Base-by-base conservation (phyloP, 1,140 invertebrate genomes). In the Ooceraea biroi region DNA sequence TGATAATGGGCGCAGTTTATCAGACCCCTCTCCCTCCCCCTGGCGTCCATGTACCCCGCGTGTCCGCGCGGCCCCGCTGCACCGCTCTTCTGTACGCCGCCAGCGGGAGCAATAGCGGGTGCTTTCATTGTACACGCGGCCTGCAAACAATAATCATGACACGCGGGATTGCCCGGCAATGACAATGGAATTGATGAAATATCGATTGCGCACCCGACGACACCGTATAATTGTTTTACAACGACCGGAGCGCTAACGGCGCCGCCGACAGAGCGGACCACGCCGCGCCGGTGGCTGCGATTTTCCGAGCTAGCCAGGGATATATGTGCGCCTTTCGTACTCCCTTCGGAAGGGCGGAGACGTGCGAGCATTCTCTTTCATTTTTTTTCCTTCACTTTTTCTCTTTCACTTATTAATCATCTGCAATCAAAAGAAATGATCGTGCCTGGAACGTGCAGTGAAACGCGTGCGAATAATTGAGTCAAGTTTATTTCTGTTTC, bases 141-240 rank as follows among this genome's bases (percentile, higher is more conserved):
- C 86, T 91, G 91, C 90, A 90, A 92, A 92, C 91, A 92, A 92
- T 92, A 92, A 92, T 92, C 91, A 92, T 92, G 91, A 92, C 90
- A 92, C 90, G 91, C 83, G 71, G 89, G 90, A 92, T 91, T 91
- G 89, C 88, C 89, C 88, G 86, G 89, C 90, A 92, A 92, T 92
- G 91, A 92, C 91, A 92, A 92, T 92, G 89, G 90, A 92, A 92
- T 92, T 91, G 90, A 92, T 91, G 91, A 92, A 92, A 91, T 92
- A 92, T 92, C 88, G 91, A 91, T 90, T 90, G 83, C 83, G 78
- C 83, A 82, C 87, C 84, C 86, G 83, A 88, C 88, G 88, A 91
- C 86, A 91, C 86, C 90, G 91, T 91, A 92, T 92, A 92, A 92
- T 92, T 92, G 91, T 92, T 91, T 90, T 90, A 92, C 91, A 92